Evolutionary conservation across 2,113 vertebrate genomes (phyloP).

Genomic region (Oxyura jamaicensis): DNA sequence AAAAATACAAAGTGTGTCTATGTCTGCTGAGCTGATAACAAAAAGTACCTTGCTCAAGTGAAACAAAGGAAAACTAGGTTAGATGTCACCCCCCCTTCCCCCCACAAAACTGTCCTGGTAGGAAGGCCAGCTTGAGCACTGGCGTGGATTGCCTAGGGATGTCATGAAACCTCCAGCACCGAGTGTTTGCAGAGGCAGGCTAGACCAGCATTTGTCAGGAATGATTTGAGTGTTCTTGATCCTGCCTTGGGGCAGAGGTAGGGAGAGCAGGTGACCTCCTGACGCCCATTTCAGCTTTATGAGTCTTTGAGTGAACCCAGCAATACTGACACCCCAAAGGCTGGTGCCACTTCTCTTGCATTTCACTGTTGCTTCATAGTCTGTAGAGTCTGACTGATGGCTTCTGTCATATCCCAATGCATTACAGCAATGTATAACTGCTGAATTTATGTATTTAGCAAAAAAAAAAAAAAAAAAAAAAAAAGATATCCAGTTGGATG

Average conservation of each 20-base stretch:
- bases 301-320: neutral
- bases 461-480: neutral
- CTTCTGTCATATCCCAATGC: neutral
- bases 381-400: neutral
- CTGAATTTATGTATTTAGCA: neutral
- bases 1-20: neutral
- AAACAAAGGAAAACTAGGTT: neutral
- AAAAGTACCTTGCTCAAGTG: neutral
- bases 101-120: no score
- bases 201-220: neutral
- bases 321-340: neutral
- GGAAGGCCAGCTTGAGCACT: neutral
- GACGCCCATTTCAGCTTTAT: neutral
- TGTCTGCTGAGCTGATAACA: neutral
- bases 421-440: neutral
- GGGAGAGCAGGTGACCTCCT: neutral
- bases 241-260: neutral
- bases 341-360: neutral
- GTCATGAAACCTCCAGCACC: neutral
- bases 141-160: neutral
- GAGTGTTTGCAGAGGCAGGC: neutral
- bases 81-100: neutral
- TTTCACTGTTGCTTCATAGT: neutral
- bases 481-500: neutral
- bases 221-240: neutral